These are phyloP conservation scores for Cynodonichthys magdalenae DNA, from an alignment of 2,797 vertebrate genomes.

Conservation along the genomic window DNA sequence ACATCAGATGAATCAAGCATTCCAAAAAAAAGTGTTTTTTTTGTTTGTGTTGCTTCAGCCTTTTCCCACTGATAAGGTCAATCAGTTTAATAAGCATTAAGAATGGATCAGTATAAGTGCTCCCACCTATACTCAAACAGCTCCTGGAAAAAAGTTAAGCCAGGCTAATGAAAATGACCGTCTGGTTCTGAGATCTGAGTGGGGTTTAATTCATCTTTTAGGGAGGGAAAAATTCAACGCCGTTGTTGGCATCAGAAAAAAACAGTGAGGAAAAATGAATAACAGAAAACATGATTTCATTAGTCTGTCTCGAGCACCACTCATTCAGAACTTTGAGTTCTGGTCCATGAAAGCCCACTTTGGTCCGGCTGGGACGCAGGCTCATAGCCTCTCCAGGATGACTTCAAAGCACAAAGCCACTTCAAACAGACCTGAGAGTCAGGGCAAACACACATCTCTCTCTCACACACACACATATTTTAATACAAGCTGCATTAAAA, in stretches of 20 bases:
- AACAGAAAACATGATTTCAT: not conserved
- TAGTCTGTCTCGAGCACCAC: not conserved
- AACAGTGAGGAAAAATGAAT: slow-evolving; percentile 1
- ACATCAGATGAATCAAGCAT: not conserved
- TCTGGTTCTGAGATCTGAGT: not conserved
- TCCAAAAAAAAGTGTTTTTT: not conserved
- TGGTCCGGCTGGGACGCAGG: slow-evolving; percentile 58
- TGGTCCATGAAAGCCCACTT: slow-evolving; percentile 65
- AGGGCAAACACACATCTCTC: slow-evolving; percentile 1
- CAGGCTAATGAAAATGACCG: slow-evolving; percentile 32
- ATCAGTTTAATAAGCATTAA: slow-evolving; percentile 74
- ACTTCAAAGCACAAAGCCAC: slow-evolving; percentile 78
- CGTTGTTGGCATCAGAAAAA: not conserved
- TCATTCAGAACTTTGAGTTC: slow-evolving; percentile 32
- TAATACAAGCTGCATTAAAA: slow-evolving; percentile 24
- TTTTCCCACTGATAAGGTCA: slow-evolving; percentile 69
- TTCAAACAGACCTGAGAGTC: slow-evolving; percentile 77
- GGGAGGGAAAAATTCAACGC: slow-evolving; percentile 5
- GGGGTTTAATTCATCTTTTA: slow-evolving; percentile 1
- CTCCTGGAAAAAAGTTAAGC: slow-evolving; percentile 63
- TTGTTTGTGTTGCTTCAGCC: slow-evolving; percentile 40
- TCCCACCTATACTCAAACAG: slow-evolving; percentile 40
- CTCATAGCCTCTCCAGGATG: slow-evolving; percentile 63
- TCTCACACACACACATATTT: slow-evolving; percentile 3
- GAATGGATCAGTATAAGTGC: slow-evolving; percentile 70